Conservation (phyloP, 2,797 vertebrate genomes). For the Cuniculus paca region DNA sequence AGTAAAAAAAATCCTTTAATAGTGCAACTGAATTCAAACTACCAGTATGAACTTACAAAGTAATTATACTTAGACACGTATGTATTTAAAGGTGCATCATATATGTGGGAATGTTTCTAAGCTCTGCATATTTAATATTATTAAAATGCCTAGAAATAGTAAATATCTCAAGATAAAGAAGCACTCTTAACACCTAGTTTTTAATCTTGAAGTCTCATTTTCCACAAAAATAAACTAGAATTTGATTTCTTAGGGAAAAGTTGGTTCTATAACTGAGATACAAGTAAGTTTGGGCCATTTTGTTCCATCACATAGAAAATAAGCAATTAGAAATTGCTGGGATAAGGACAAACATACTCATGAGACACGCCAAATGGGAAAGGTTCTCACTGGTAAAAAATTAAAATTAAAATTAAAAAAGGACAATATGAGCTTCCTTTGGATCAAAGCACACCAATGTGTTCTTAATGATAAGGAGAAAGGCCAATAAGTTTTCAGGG, state of each 20-base stretch:
- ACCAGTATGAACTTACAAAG: background rate
- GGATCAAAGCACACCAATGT: background rate
- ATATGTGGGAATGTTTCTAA: background rate
- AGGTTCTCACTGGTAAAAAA: background rate
- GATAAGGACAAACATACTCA: background rate
- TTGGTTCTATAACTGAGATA: background rate
- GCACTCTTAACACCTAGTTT: background rate
- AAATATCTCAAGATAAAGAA: background rate
- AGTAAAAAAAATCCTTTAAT: background rate
- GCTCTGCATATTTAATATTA: background rate
- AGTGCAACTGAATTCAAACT: slow-evolving; percentile 47
- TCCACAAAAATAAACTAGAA: background rate
- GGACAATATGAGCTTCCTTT: background rate
- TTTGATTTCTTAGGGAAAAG: slow-evolving; percentile 40
- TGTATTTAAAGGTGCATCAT: background rate
- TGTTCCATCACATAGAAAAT: background rate
- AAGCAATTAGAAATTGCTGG: background rate
- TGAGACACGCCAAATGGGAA: background rate
- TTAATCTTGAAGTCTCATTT: slow-evolving; percentile 7
- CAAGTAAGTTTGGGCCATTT: background rate
- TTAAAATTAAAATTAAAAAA: too few species aligned
- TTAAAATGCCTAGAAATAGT: slow-evolving; percentile 6
- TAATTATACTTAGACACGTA: background rate
- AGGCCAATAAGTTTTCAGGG: background rate
- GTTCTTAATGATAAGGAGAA: background rate